Evolutionary conservation across 1,140 invertebrate species (phyloP), one percentile per base, ranked within the genome.

Genomic region (Gerris buenoi): DNA sequence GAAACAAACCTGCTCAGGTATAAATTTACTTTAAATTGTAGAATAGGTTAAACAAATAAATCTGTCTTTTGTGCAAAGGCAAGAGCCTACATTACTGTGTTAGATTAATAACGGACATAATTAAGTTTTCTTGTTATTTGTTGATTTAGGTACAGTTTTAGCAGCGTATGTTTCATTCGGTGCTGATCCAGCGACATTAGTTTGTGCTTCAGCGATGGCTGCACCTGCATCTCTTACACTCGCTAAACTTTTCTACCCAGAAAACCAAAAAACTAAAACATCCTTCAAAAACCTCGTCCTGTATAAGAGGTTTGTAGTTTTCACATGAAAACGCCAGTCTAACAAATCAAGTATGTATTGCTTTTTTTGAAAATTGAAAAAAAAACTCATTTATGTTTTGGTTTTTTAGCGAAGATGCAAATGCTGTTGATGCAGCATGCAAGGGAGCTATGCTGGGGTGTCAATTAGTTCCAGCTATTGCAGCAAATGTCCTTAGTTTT

Each of bases 161-260:
- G 94, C 92, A 0, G 91, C 93, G 0, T 98, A 97, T 74, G 90
- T 97, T 46, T 82, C 82, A 22, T 95, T 94, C 75, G 95, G 94
- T 1, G 92, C 95, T 2, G 83, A 88, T 68, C 83, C 91, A 1
- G 81, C 85, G 0, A 86, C 91, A 77, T 76, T 92, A 23, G 85
- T 98, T 62, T 92, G 92, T 0, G 93, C 95, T 0, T 93, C 90
- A 60, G 85, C 97, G 0, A 97, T 98, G 95, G 91, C 93, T 0
- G 95, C 95, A 0, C 93, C 95, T 0, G 91, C 91, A 26, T 88
- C 94, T 0, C 78, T 98, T 2, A 90, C 88, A 71, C 89, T 86
- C 68, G 85, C 92, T 1, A 98, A 98, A 77, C 78, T 98, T 3
- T 83, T 95, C 71, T 90, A 91, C 79, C 95, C 95, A 0, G 95